Evolutionary conservation across 2,888 invertebrate genomes (phyloP).

Genomic region (Scaptomyza tumidula): DNA sequence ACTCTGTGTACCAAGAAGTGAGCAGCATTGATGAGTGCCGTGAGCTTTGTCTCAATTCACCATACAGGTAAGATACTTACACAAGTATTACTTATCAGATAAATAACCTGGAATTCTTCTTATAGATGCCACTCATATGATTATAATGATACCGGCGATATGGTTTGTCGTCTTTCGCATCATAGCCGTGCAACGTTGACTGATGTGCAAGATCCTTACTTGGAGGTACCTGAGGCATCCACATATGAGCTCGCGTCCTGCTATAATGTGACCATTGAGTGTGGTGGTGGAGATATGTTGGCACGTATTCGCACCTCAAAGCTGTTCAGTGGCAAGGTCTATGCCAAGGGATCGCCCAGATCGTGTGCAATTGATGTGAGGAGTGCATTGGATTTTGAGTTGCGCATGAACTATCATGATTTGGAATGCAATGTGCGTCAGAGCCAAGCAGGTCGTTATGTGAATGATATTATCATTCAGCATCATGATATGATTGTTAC

Average conservation of each 20-base stretch:
- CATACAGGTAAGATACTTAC: conserved; percentile 86
- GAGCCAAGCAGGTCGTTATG: conserved; percentile 92
- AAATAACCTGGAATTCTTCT: no score
- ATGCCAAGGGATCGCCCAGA: conserved; percentile 94
- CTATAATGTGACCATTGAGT: conserved; percentile 97
- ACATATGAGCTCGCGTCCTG: conserved; percentile 97
- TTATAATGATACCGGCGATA: conserved; percentile 91
- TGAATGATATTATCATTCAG: conserved; percentile 96
- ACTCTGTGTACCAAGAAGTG: conserved; percentile 95
- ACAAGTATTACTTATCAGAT: no score
- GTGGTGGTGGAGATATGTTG: conserved; percentile 96
- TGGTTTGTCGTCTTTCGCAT: conserved; percentile 89
- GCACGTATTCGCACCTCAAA: conserved; percentile 96
- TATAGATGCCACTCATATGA: conserved; percentile 95
- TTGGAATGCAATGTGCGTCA: conserved; percentile 96
- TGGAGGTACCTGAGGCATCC: conserved; percentile 95
- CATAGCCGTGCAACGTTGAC: conserved; percentile 94
- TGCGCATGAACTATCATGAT: conserved; percentile 96
- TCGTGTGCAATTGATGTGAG: conserved; percentile 95
- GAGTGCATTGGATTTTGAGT: conserved; percentile 94
- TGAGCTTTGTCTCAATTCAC: conserved; percentile 93
- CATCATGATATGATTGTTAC: conserved; percentile 98
- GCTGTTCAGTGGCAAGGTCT: conserved; percentile 87
- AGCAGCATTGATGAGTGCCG: conserved; percentile 94
- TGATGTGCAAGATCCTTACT: conserved; percentile 95